Evolutionary conservation across 2,888 invertebrate genomes (phyloP).

Genomic region (Callinectes sapidus): DNA sequence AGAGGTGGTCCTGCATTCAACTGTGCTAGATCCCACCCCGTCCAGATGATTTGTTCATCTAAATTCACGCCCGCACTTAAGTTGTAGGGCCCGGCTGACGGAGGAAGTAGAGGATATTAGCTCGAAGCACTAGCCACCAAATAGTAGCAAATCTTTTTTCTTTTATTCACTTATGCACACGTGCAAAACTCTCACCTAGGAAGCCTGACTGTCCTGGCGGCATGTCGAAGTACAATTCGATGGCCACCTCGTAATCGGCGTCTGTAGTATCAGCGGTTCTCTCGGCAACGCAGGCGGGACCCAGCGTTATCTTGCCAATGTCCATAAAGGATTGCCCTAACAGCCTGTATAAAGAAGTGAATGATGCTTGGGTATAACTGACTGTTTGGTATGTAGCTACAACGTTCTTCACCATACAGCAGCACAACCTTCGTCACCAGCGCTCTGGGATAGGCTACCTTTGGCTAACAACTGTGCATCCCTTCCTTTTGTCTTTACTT

Average conservation of each 20-base stretch:
- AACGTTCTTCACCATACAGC: background rate
- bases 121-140: background rate
- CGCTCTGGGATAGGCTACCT: background rate
- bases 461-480: background rate
- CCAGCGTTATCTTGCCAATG: slow-evolving; percentile 42
- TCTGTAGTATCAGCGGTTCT: background rate
- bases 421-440: background rate
- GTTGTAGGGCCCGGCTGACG: slow-evolving; percentile 38
- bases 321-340: slow-evolving; percentile 48
- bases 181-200: background rate
- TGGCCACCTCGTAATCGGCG: slow-evolving; percentile 46
- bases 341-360: slow-evolving; percentile 36
- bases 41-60: slow-evolving; percentile 62
- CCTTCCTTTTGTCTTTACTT: background rate
- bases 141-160: background rate
- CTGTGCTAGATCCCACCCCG: slow-evolving; percentile 53
- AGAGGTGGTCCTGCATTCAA: background rate
- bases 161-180: background rate
- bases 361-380: background rate
- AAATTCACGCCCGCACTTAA: slow-evolving; percentile 58
- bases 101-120: background rate
- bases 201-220: slow-evolving; percentile 49
- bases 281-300: slow-evolving; percentile 54
- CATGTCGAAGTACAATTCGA: slow-evolving; percentile 57
- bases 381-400: background rate